phyloP scores from a whole-genome alignment of 1,140 invertebrate genomes.

The Meloidogyne exigua region DNA sequence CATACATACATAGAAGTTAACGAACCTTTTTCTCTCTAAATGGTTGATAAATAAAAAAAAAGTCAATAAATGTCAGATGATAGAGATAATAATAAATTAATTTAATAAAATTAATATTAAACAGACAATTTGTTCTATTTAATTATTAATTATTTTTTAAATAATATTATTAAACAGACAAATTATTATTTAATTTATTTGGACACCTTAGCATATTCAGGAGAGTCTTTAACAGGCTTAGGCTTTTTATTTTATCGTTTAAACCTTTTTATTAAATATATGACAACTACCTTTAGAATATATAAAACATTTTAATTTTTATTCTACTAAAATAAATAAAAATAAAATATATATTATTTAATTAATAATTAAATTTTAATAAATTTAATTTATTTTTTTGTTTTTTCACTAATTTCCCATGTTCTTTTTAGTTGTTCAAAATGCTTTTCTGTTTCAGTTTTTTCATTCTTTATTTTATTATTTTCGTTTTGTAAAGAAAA shows the following conservation, averaged over 20 bases:
- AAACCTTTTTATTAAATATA: no score
- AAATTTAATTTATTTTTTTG: neutral
- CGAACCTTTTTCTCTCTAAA: neutral
- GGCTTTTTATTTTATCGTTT: no score
- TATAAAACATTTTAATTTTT: no score
- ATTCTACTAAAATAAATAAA: no score
- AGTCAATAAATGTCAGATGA: neutral
- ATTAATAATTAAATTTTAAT: neutral
- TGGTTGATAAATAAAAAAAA: neutral
- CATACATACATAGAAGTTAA: neutral
- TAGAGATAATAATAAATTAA: neutral
- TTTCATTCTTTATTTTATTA: neutral
- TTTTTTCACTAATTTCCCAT: neutral
- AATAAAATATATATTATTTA: neutral
- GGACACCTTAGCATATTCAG: no score
- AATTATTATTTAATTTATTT: no score
- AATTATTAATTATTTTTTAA: no score
- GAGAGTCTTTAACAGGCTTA: no score
- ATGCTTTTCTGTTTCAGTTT: neutral
- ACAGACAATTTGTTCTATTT: neutral
- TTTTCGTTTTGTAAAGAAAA: neutral
- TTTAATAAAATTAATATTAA: neutral
- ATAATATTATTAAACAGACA: no score
- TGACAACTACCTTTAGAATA: no score
- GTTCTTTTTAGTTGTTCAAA: slow-evolving; percentile 3